Base-by-base conservation (phyloP, 2,797 vertebrate species). In the Octomys mimax region DNA sequence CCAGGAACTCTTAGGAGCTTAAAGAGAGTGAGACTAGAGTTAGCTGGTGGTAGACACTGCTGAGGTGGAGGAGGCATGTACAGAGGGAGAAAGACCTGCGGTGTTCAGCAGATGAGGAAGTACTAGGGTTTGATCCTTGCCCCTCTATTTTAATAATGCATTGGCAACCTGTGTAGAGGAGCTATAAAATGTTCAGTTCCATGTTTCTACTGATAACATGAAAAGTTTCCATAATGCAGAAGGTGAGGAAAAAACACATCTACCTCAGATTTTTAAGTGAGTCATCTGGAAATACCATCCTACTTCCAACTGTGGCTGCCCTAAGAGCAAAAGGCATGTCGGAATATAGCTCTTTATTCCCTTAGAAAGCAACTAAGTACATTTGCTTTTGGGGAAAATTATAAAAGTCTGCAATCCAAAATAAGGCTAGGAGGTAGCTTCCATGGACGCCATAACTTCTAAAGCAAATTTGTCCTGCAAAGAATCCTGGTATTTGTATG, bases 401-500 rank as follows among this genome's bases (percentile, higher is more conserved):
- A 42, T 64, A 46, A 21, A 91, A 86, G n/a, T 21, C 82, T 88
- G 22, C 33, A 94, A 9, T 87, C 26, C 78, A 82, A 82, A 66
- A 52, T 81, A 70, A 83, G 39, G 52, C 39, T 70, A 18, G 18
- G 31, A 92, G 66, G 24, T 52, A n/a, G 4, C 8, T 82, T 83
- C 61, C 42, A 28, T 36, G 39, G 52, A 4, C 52, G 88, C 18
- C 54, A 68, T 61, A 73, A 81, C 28, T 96, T 96, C 57, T 61
- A 36, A 87, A 91, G n/a, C 36, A 92, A 83, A 21, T 11, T 39
- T 61, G 33, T 61, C 3, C 2, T 86, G 54, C 14, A 54, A 26
- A 87, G 39, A 94, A 92, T 70, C 12, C 24, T 92, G 16, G 83
- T 91, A 66, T 92, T 88, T 87, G 71, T 66, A n/a, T 26, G 66